Evolutionary conservation across 2,888 invertebrate species (phyloP).

Genomic region (Stegophylla sp.): DNA sequence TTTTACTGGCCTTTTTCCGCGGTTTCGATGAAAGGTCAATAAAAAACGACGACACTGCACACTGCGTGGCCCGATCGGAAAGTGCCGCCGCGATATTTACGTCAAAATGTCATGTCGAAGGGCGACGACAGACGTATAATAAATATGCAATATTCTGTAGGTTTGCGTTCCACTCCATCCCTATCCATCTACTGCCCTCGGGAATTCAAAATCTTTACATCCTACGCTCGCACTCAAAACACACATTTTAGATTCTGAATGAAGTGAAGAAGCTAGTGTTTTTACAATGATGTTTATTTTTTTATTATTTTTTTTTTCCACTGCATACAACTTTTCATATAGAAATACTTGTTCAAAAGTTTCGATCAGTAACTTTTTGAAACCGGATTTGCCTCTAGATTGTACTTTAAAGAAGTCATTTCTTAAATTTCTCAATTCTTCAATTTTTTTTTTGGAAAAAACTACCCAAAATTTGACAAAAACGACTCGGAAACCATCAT

Average conservation of each 20-base stretch:
- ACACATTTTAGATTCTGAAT: background rate
- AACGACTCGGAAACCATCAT: too few species aligned
- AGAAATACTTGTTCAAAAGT: too few species aligned
- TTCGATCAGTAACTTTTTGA: too few species aligned
- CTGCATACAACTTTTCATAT: too few species aligned
- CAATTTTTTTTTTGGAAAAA: too few species aligned
- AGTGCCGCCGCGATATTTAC: conserved; percentile 27
- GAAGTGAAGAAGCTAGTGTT: background rate
- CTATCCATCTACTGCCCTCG: background rate
- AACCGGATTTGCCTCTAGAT: too few species aligned
- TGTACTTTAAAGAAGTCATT: too few species aligned
- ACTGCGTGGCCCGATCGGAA: background rate
- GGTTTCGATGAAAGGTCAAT: conserved; percentile 32
- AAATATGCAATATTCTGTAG: too few species aligned
- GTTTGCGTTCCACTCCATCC: background rate
- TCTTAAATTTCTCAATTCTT: too few species aligned
- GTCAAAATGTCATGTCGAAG: background rate
- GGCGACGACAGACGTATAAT: background rate
- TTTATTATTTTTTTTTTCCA: too few species aligned
- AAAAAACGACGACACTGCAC: background rate
- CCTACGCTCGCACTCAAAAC: background rate
- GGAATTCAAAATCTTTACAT: background rate
- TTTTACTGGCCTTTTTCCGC: conserved; percentile 1
- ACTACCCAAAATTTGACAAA: too few species aligned
- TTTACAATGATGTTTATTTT: background rate